Base-by-base conservation (phyloP, 1,140 invertebrate species). In the Oryzaephilus surinamensis region DNA sequence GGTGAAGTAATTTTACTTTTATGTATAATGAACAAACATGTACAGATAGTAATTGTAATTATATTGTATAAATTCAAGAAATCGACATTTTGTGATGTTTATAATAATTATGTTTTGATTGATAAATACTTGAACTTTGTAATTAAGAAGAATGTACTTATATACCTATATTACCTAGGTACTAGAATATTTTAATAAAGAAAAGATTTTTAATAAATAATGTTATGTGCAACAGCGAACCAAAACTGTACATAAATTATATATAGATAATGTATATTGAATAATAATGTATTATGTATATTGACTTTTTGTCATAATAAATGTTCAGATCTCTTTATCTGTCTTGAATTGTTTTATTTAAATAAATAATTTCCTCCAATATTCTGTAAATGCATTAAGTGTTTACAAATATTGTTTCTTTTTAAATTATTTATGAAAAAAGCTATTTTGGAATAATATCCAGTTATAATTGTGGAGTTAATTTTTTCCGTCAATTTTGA, bases 261-360 rank as follows among this genome's bases (percentile, higher is more conserved):
- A 16, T 23, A 42, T 38, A 45, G 33, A 41, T 10, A 1, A 3
- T n/a, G 10, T 12, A 12, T n/a, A 29, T 29, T 29, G 6, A 29
- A 17, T 8, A 6, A 45, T 45, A 28, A 32, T 40, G 38, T 32
- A 32, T 13, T 30, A 40, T 49, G 39, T 41, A 46, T 46, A 43
- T 43, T 46, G 48, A 49, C 36, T 46, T 47, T 52, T 52, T 47
- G 47, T 52, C 47, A 52, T 38, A 52, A 52, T 52, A 52, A 52
- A 52, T 52, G 50, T 52, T 46, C 46, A 43, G 30, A 50, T 50
- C 41, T 47, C 41, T 43, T 43, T 38, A 45, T 17, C n/a, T n/a
- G n/a, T n/a, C n/a, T n/a, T n/a, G n/a, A n/a, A n/a, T n/a, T n/a
- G n/a, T n/a, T n/a, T n/a, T n/a, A n/a, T n/a, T n/a, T n/a, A n/a